phyloP scores from a whole-genome alignment of 1,140 invertebrate genomes.

The Trachymyrmex cornetzi region DNA sequence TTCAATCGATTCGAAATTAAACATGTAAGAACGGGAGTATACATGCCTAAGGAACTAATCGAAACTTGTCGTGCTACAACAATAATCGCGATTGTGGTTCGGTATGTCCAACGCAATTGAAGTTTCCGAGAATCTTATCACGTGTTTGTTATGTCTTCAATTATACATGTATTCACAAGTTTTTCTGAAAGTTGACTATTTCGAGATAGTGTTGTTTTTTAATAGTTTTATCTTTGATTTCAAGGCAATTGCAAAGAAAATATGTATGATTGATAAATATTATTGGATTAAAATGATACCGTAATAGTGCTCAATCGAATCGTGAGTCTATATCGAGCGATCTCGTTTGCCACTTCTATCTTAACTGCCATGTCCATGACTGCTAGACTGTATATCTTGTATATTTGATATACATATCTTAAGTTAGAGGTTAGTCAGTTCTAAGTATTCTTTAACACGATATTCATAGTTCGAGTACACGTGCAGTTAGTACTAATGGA shows the following conservation, averaged over 20 bases:
- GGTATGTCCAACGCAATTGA: neutral
- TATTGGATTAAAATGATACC: neutral
- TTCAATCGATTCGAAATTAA: slow-evolving; percentile 50
- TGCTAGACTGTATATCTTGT: neutral
- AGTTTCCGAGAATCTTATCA: slow-evolving; percentile 14
- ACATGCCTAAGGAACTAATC: slow-evolving; percentile 8
- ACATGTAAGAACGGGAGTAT: neutral
- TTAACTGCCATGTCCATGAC: slow-evolving; percentile 17
- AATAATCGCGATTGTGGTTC: slow-evolving; percentile 33
- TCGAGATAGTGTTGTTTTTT: neutral
- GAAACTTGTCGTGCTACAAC: slow-evolving; percentile 19
- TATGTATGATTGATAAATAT: neutral
- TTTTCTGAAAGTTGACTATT: neutral
- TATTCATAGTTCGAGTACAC: neutral
- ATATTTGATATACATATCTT: neutral
- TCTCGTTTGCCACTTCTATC: slow-evolving; percentile 5
- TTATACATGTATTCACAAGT: neutral
- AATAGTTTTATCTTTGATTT: neutral
- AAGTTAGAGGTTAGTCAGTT: slow-evolving; percentile 27
- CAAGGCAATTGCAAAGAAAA: neutral
- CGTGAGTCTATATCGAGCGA: slow-evolving; percentile 2
- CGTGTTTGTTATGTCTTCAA: neutral
- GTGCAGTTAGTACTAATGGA: neutral
- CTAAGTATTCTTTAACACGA: neutral
- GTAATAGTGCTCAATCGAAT: slow-evolving; percentile 12